Evolutionary conservation across 2,797 vertebrate genomes (phyloP), one percentile per base, ranked within the genome.

Genomic region (Discoglossus pictus): DNA sequence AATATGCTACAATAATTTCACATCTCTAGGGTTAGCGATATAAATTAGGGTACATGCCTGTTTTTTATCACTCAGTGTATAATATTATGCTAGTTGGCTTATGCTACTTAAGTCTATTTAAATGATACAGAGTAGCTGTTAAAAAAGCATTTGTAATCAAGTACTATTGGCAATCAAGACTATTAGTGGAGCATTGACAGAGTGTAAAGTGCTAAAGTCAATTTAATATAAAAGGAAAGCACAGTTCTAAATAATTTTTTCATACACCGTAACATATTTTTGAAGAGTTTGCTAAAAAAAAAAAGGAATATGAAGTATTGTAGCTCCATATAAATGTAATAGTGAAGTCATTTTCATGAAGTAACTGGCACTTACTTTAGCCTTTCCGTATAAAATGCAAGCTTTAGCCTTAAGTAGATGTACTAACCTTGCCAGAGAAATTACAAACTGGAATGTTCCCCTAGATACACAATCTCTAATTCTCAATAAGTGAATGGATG

Each of bases 391-490:
- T 52, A 61, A 60, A 67, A 75, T 11, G 61, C n/a, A 54, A 65
- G 73, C 58, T 6, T 60, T 74, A 17, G 35, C 75, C 59, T 73
- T 80, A 78, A 79, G 62, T 68, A 77, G 73, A 73, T 72, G 61
- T 64, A 68, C 17, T 52, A 47, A n/a, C n/a, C n/a, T n/a, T n/a
- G n/a, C n/a, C n/a, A n/a, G n/a, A n/a, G n/a, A n/a, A n/a, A n/a
- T n/a, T n/a, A n/a, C n/a, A n/a, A n/a, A n/a, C n/a, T n/a, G n/a
- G n/a, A n/a, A n/a, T n/a, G n/a, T n/a, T n/a, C n/a, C n/a, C n/a
- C n/a, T n/a, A n/a, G n/a, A n/a, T n/a, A n/a, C n/a, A n/a, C n/a
- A n/a, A n/a, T n/a, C n/a, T n/a, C n/a, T n/a, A n/a, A n/a, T n/a
- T n/a, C n/a, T n/a, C n/a, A n/a, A n/a, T n/a, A n/a, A n/a, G n/a